Evolutionary conservation across 2,113 vertebrate species (phyloP), one percentile per base, ranked within the genome.

Genomic region (Scomber japonicus): DNA sequence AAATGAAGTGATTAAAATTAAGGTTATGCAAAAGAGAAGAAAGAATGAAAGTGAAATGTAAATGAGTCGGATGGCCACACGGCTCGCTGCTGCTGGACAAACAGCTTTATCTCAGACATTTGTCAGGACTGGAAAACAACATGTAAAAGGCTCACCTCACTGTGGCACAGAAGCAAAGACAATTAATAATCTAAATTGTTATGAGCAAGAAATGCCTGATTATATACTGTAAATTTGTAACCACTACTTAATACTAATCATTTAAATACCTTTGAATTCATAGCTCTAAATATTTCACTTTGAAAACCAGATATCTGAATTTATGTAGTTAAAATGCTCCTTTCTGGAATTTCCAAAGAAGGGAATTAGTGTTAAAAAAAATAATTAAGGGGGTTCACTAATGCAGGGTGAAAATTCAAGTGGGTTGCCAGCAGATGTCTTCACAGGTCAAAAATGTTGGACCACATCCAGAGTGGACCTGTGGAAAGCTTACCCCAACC

Each of bases 1-100:
- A 94, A 94, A 95, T 94, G 83, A 89, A 90, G 88, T 91, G 91
- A 92, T 92, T 93, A 83, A 90, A 93, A 91, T 87, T 87, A 89
- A 88, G 73, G 82, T 66, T 69, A 80, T 79, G 83, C 69, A 81
- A 75, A 91, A 76, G 53, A 84, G 88, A 74, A 13, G 27, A 55
- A 74, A 13, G 27, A 55, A 48, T 12, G 64, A 49, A 51, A 66
- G 83, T 71, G 84, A 89, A 87, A 70, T 75, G 87, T 66, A 83
- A 85, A 89, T 83, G 77, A 85, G 72, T 53, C 35, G 13, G 75
- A 68, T 1, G 40, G 49, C 69, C 62, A 35, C 66, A 73, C 78
- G 56, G 64, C 53, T 53, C 46, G 50, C 61, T 72, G 57, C 66
- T 57, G 54, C 55, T 24, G 62, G 15, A 27, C 46, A 8, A n/a